Evolutionary conservation across 2,113 vertebrate species (phyloP), one percentile per base, ranked within the genome.

Genomic region (Jaculus jaculus): DNA sequence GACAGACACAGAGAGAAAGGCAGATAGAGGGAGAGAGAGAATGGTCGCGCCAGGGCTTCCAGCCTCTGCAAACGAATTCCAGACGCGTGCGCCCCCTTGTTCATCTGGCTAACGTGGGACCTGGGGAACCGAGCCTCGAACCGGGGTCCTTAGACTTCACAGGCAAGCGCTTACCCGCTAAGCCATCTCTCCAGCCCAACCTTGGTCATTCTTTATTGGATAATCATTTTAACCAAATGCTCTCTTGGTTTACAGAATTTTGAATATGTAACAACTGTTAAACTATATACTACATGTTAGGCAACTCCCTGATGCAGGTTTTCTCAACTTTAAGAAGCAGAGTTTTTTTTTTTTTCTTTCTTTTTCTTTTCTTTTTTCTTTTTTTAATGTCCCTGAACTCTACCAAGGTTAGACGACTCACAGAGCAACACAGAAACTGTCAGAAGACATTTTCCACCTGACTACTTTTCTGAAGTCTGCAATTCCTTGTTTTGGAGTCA

Each of bases 391-490:
- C 26, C 30, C 79, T 24, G 63, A 68, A 80, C n/a, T 61, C 73
- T 26, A 86, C 24, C 37, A 23, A 42, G 9, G 79, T 87, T 63
- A n/a, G 75, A 75, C 73, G 54, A 84, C 9, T 54, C 75, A 23
- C 32, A 73, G 58, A 92, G 24, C 51, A 90, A 58, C 75, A 4
- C 7, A n/a, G 71, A 68, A 61, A 7, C 37, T 92, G 89, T 92
- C 96, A 92, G 80, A 93, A 87, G 37, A 71, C 26, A 87, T 95
- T 95, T 96, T 92, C 69, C 73, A 91, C 80, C 78, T 91, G 91
- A 61, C 61, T 73, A 51, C 58, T 2, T 58, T 87, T 32, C 77
- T 94, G 89, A 95, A 93, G 58, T 30, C 20, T 84, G 7, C 69
- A 65, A 47, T 69, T 72, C 60, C n/a, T 54, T 54, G 83, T 84